Conservation (phyloP, 37 sponge, comb jelly and placozoan genomes). For the Axinella damicornis region DNA sequence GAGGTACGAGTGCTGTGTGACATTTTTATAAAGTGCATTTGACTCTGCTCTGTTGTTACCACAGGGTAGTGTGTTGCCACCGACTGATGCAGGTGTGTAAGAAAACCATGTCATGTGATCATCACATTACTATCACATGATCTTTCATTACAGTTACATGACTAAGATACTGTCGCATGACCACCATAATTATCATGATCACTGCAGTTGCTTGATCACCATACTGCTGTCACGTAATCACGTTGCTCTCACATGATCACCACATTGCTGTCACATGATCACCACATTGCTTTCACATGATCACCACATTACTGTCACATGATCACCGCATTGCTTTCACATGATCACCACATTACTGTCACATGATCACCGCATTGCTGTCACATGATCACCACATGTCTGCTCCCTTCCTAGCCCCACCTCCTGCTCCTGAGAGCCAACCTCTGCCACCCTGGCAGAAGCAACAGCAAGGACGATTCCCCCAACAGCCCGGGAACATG, state of each 20-base stretch:
- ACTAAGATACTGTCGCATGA: too few relatives aligned
- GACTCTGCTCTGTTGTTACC: too few relatives aligned
- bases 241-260: not conserved
- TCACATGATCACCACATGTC: not conserved
- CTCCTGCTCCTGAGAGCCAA: not conserved
- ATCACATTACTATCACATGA: too few relatives aligned
- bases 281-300: not conserved
- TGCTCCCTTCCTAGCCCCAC: not conserved
- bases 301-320: too few relatives aligned
- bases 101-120: not conserved
- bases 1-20: not conserved
- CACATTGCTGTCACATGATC: not conserved
- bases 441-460: conserved; percentile 50
- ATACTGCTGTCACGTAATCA: too few relatives aligned
- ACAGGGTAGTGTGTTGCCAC: too few relatives aligned
- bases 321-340: too few relatives aligned
- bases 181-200: too few relatives aligned
- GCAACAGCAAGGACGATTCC: conserved; percentile 10
- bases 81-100: too few relatives aligned
- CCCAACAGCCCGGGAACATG: not conserved
- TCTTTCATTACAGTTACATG: too few relatives aligned
- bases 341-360: not conserved
- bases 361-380: not conserved
- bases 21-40: too few relatives aligned
- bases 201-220: too few relatives aligned